Evolutionary conservation across 2,888 invertebrate genomes (phyloP), one percentile per base, ranked within the genome.

Genomic region (Apotomis turbidana): DNA sequence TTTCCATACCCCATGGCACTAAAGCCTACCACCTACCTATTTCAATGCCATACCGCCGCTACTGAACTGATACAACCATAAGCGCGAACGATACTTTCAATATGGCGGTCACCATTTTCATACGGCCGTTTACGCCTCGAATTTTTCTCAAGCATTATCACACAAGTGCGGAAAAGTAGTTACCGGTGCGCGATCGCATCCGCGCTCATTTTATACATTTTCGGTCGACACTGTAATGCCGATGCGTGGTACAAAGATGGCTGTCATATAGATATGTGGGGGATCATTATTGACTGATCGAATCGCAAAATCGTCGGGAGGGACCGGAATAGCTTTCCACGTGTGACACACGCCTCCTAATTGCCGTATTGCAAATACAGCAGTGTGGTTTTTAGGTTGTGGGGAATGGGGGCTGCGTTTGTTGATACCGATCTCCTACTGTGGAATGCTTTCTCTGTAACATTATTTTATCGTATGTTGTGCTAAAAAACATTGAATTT

Each of bases 101-200:
- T 82, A 81, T 80, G 77, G 80, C 79, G 80, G 73, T 77, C 75
- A 74, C 76, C 74, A 76, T 81, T 81, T 83, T 80, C 81, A 83
- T 80, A 81, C 77, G 78, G 80, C 79, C 80, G 76, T 70, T 75
- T 80, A 80, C 79, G 81, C 78, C 78, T 79, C 78, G 83, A 83
- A 87, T 89, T 85, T 87, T 89, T 87, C 85, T 83, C 79, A 79
- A 80, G 82, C 87, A 88, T 89, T 90, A 90, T 90, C 90, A 83
- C 81, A 82, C 78, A 79, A 80, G 79, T 81, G 80, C 89, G 90
- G 91, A 90, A 91, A 89, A 88, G 90, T 90, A 92, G 92, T 93
- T 93, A 93, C 93, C 91, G 93, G 93, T 86, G 80, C 78, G 80
- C 84, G 86, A 91, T 91, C 89, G 86, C 88, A 86, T 88, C 90